Conservation (phyloP, 2,113 vertebrate species). For the Ammodytes dubius region DNA sequence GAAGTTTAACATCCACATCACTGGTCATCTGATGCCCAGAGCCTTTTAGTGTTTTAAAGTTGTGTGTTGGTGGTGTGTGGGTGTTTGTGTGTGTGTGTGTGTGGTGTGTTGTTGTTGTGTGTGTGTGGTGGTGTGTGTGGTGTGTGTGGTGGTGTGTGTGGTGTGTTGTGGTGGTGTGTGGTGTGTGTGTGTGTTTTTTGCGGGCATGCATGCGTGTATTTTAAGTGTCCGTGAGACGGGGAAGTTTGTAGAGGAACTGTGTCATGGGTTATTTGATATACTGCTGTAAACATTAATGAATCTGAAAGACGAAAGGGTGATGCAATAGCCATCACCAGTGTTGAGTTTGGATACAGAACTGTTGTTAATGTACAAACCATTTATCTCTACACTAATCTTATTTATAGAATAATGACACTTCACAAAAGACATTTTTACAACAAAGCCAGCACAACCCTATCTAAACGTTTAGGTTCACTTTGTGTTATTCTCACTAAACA, state of each 20-base stretch:
- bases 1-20: slow-evolving; percentile 60
- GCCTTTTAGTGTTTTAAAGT: slow-evolving; percentile 55
- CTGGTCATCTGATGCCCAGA: slow-evolving; percentile 32
- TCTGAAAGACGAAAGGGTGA: slow-evolving; percentile 5
- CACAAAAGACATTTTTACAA: background rate
- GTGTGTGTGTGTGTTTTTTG: no score
- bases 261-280: slow-evolving; percentile 34
- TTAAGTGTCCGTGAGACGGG: background rate
- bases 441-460: slow-evolving; percentile 26
- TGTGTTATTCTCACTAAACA: slow-evolving; percentile 27
- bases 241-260: background rate
- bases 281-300: slow-evolving; percentile 38
- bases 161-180: no score
- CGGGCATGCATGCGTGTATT: no score
- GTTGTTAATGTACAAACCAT: slow-evolving; percentile 33
- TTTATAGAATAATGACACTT: slow-evolving; percentile 11
- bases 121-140: no score
- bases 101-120: no score
- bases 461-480: slow-evolving; percentile 14
- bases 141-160: no score
- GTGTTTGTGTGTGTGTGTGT: no score
- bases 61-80: slow-evolving; percentile 32
- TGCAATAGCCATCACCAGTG: slow-evolving; percentile 35
- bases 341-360: slow-evolving; percentile 22
- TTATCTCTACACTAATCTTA: slow-evolving; percentile 9